These are phyloP conservation scores for Pangasius larnaudii DNA, from an alignment of 2,797 vertebrate genomes.

Conservation along the genomic window DNA sequence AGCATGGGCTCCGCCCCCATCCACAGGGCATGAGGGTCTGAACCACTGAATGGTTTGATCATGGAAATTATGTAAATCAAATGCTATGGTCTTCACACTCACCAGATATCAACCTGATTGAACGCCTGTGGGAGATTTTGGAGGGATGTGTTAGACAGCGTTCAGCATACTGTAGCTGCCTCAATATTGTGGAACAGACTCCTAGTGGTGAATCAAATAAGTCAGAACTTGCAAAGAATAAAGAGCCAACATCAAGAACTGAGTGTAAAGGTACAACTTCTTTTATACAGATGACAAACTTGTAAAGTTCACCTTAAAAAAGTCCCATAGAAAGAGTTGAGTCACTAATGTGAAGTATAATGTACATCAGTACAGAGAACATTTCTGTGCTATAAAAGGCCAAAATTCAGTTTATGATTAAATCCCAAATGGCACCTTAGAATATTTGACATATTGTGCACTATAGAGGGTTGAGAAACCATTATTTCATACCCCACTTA, in stretches of 20 bases:
- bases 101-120: not conserved
- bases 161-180: not conserved
- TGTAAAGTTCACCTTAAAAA: not conserved
- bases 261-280: not conserved
- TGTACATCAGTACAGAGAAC: not conserved
- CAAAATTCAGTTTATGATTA: conserved; percentile 37
- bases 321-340: not conserved
- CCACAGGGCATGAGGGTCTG: not conserved
- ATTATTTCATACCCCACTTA: conserved; percentile 37
- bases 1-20: not conserved
- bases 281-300: not conserved
- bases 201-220: not conserved
- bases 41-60: not conserved
- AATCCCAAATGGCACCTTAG: conserved; percentile 32
- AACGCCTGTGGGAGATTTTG: not conserved
- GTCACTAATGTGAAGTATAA: not conserved
- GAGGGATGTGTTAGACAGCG: not conserved
- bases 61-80: not conserved
- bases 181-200: not conserved
- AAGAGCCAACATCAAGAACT: not conserved
- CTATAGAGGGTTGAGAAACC: conserved; percentile 25
- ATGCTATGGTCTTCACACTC: not conserved
- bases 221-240: not conserved
- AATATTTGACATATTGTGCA: conserved; percentile 16
- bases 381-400: not conserved